Evolutionary conservation across 2,113 vertebrate genomes (phyloP), one percentile per base, ranked within the genome.

Genomic region (Naja naja): DNA sequence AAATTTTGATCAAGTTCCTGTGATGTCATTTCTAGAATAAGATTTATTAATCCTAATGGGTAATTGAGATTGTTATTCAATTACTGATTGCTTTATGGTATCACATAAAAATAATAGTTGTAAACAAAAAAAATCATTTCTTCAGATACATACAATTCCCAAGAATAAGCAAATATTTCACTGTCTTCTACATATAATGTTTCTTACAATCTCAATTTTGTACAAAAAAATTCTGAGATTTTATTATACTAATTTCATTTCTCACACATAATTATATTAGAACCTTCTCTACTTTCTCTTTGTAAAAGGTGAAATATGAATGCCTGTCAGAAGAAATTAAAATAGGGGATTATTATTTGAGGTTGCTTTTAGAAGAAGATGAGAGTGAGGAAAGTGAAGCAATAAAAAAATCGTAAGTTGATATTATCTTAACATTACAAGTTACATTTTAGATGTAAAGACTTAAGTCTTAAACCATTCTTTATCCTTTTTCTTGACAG

Each of bases 251-350:
- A 22, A 22, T 81, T 81, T 81, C 74, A 81, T 81, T 39, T 81
- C 34, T 43, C n/a, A 39, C 39, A 8, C 16, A 81, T 81, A 81
- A 81, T 81, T 81, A 43, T 87, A 25, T 45, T 69, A 88, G 58
- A 23, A 87, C 0, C 47, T 88, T n/a, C 9, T 95, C 86, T 94
- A 30, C 23, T 96, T 49, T 97, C 60, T 94, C 97, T 58, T 25
- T 95, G 34, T 52, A 54, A 74, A 87, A 99, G 99, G 99, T 99
- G 94, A 99, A 98, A 95, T 99, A 99, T 2, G 99, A 99, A 93
- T 99, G 99, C 97, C 98, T 99, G 97, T 98, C 99, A 60, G 99
- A 99, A 93, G 99, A 99, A 97, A 99, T 99, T 92, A 99, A 99
- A 97, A 99, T 99, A 47, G 99, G 99, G 27, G 99, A 99, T 97